A percentile compares a stretch with the other conserved stretches of the same genome.
phyloP scores from a whole-genome alignment of 1,140 invertebrate species.

The Sesamia nonagrioides region DNA sequence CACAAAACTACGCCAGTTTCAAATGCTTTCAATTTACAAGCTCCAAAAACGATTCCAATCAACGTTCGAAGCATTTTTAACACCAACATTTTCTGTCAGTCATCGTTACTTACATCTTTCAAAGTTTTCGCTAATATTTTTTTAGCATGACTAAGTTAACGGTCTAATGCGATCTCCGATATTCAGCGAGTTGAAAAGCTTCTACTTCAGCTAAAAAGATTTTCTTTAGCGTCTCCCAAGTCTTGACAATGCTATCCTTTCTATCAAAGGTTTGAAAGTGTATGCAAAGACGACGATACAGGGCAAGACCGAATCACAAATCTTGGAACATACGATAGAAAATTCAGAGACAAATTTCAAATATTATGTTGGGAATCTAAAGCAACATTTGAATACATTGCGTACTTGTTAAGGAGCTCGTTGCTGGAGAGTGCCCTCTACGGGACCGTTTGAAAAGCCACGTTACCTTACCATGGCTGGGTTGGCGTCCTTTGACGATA shows the following conservation, averaged over 20 bases:
- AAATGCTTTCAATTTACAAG: constrained; percentile 32
- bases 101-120: constrained; percentile 11
- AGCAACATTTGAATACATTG: constrained; percentile 39
- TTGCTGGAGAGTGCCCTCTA: constrained; percentile 50
- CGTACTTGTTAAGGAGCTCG: constrained; percentile 29
- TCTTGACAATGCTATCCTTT: constrained; percentile 8
- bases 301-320: constrained; percentile 1
- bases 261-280: constrained; percentile 21
- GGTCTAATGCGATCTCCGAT: constrained; percentile 31
- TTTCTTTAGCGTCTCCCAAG: constrained; percentile 2
- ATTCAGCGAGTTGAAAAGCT: constrained; percentile 40
- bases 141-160: constrained; percentile 32
- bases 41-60: constrained; percentile 21
- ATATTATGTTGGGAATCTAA: constrained; percentile 24
- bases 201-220: constrained; percentile 35
- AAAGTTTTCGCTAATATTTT: constrained; percentile 21
- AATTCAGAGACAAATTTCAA: constrained; percentile 13
- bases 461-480: constrained; percentile 52
- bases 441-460: constrained; percentile 50
- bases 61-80: constrained; percentile 9
- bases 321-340: constrained; percentile 9
- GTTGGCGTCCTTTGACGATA: constrained; percentile 57
- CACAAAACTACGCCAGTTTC: constrained; percentile 1
- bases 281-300: no score
- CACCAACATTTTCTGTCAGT: background rate